A percentile compares a stretch with the other conserved stretches of the same genome.
Conservation (phyloP, 2,113 vertebrate species). For the Neopipo cinnamomea region DNA sequence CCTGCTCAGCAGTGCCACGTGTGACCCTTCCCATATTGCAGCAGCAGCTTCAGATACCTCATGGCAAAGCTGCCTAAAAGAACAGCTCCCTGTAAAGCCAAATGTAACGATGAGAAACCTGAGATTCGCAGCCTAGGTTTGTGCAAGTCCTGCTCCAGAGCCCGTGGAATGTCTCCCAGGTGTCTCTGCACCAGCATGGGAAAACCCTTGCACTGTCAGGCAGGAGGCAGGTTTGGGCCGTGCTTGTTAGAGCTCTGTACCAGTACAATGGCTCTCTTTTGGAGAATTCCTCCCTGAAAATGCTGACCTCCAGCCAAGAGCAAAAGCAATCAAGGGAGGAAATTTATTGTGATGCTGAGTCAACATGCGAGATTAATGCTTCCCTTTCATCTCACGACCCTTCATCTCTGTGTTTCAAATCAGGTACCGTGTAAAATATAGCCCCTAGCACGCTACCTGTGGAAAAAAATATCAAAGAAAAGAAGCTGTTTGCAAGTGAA, state of each 20-base stretch:
- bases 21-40: accelerated
- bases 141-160: neutral
- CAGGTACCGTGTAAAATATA: neutral
- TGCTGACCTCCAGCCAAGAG: constrained; percentile 11
- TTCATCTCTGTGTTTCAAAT: constrained; percentile 30
- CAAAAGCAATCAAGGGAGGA: constrained; percentile 23
- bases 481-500: neutral
- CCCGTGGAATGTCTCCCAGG: neutral
- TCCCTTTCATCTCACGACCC: neutral
- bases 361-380: constrained; percentile 7
- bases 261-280: neutral
- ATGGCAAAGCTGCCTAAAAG: neutral
- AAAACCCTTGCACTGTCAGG: neutral
- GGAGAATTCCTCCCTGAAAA: neutral
- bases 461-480: neutral
- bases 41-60: neutral
- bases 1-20: neutral
- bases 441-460: neutral
- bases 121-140: neutral
- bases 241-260: accelerated
- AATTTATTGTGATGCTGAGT: constrained; percentile 20
- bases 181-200: neutral
- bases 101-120: neutral
- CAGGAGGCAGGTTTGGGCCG: neutral
- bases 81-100: neutral